Evolutionary conservation across 2,797 vertebrate species (phyloP).

Genomic region (Periophthalmus magnuspinnatus): DNA sequence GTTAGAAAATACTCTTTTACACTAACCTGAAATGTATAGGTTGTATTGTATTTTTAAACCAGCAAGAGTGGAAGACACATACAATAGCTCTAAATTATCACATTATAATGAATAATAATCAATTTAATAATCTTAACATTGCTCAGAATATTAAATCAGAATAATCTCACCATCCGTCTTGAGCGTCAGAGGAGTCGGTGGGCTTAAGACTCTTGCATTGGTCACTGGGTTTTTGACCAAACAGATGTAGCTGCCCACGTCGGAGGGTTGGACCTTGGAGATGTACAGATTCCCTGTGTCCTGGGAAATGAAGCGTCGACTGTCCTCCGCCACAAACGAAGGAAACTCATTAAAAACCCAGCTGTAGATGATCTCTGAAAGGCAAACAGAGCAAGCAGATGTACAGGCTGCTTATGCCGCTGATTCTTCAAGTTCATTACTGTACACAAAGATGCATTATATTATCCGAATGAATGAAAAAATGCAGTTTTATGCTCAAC

Average conservation of each 20-base stretch:
- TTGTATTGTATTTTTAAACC: too few species aligned
- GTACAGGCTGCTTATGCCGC: neutral
- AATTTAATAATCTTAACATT: neutral
- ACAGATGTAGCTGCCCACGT: slow-evolving; percentile 97
- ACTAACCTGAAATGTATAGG: too few species aligned
- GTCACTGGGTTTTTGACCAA: slow-evolving; percentile 94
- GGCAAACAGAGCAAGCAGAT: slow-evolving; percentile 22
- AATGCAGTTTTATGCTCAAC: neutral
- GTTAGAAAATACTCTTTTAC: too few species aligned
- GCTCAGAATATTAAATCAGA: neutral
- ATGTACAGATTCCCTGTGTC: slow-evolving; percentile 97
- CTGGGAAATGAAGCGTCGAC: slow-evolving; percentile 97
- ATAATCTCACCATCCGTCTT: slow-evolving; percentile 88
- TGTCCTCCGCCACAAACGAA: slow-evolving; percentile 94
- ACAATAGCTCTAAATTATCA: too few species aligned
- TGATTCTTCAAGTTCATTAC: slow-evolving; percentile 11
- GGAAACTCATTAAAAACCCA: slow-evolving; percentile 99
- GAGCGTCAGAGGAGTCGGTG: slow-evolving; percentile 92
- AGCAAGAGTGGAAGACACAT: too few species aligned
- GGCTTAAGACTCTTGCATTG: slow-evolving; percentile 90
- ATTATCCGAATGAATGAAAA: too few species aligned
- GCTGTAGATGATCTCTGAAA: slow-evolving; percentile 92
- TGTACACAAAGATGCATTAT: neutral
- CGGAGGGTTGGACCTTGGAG: slow-evolving; percentile 94
- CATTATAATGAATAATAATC: too few species aligned